phyloP scores from a whole-genome alignment of 1,140 invertebrate genomes.

The Drosophila bocki region DNA sequence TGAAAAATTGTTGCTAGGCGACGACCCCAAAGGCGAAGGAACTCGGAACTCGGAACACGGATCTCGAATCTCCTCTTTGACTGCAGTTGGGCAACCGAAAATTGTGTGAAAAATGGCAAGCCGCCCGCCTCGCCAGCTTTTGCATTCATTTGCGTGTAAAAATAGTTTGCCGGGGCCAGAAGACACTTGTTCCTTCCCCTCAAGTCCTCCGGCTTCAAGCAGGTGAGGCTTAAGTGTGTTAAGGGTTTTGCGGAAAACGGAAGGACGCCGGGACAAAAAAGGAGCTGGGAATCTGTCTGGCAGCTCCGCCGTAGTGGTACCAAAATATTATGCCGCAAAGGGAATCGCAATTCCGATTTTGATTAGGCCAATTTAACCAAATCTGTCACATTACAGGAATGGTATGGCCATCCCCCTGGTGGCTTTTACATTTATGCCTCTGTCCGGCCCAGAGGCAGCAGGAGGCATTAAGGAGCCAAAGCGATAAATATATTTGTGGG shows the following conservation, averaged over 20 bases:
- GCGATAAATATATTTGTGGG: conserved; percentile 11
- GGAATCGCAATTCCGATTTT: conserved; percentile 50
- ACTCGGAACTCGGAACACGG: neutral
- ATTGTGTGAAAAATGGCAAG: conserved; percentile 79
- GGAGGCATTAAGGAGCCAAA: conserved; percentile 3
- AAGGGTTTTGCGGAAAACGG: conserved; percentile 40
- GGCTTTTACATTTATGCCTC: conserved; percentile 26
- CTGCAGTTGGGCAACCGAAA: conserved; percentile 59
- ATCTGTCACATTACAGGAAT: conserved; percentile 38
- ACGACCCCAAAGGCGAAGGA: conserved; percentile 34
- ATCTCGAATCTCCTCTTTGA: conserved; percentile 61
- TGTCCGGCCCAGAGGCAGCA: neutral
- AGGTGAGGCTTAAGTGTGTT: conserved; percentile 52
- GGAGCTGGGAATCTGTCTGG: neutral
- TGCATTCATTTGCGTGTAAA: conserved; percentile 76
- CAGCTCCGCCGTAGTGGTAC: neutral
- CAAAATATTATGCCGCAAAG: conserved; percentile 10
- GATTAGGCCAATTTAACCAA: conserved; percentile 48
- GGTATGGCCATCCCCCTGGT: conserved; percentile 11
- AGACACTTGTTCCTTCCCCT: conserved; percentile 19
- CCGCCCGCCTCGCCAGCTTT: conserved; percentile 37
- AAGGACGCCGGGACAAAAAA: neutral
- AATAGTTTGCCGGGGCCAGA: conserved; percentile 58
- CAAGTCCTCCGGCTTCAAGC: conserved; percentile 30
- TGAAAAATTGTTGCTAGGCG: conserved; percentile 81